Percentiles rank a stretch among this genome's conserved stretches.
phyloP scores from a whole-genome alignment of 2,797 vertebrate species.

The Sebastiscus albofasciatus region DNA sequence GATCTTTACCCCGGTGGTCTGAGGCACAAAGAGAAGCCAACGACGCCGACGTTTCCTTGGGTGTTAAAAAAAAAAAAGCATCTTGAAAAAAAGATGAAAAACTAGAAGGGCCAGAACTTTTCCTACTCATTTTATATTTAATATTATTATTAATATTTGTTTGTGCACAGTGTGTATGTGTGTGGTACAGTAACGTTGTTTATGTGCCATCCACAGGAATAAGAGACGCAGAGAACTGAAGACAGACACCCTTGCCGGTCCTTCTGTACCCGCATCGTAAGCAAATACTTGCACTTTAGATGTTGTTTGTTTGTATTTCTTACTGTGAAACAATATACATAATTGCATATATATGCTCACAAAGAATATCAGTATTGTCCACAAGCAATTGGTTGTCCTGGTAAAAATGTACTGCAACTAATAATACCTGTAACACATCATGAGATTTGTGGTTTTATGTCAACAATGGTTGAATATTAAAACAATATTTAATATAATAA shows the following conservation, averaged over 20 bases:
- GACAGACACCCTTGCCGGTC: constrained; percentile 78
- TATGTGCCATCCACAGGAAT: constrained; percentile 81
- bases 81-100: constrained; percentile 31
- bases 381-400: background rate
- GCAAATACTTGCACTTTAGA: constrained; percentile 38
- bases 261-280: constrained; percentile 83
- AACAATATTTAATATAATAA: too few species aligned
- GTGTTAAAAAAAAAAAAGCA: constrained; percentile 8
- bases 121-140: constrained; percentile 8
- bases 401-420: background rate
- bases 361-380: background rate
- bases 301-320: background rate
- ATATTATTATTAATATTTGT: background rate
- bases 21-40: constrained; percentile 36
- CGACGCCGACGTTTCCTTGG: constrained; percentile 14
- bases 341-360: background rate
- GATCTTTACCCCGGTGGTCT: constrained; percentile 45
- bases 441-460: background rate
- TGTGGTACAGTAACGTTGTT: constrained; percentile 24
- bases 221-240: constrained; percentile 80
- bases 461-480: background rate
- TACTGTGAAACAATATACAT: background rate
- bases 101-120: constrained; percentile 46
- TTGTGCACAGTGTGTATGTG: constrained; percentile 1
- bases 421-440: background rate